phyloP scores from a whole-genome alignment of 1,140 invertebrate genomes.

The Drosophila teissieri region DNA sequence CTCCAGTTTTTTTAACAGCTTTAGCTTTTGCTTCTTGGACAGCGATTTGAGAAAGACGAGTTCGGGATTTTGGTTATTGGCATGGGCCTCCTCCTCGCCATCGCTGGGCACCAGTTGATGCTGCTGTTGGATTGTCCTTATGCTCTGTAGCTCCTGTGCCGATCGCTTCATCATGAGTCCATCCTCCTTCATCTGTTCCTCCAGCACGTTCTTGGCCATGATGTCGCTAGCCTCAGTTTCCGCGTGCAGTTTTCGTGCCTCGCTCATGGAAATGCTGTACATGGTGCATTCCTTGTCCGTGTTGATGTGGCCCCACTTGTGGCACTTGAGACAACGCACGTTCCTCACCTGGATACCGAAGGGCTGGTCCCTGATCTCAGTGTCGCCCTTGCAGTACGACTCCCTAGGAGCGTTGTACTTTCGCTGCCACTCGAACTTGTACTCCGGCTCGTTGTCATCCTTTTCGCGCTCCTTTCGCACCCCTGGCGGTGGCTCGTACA shows the following conservation, averaged over 20 bases:
- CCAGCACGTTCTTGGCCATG: constrained; percentile 89
- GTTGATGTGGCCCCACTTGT: constrained; percentile 99
- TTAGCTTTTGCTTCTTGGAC: constrained; percentile 95
- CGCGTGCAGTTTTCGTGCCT: constrained; percentile 86
- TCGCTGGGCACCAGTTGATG: constrained; percentile 85
- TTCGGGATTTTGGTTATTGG: constrained; percentile 77
- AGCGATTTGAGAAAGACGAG: constrained; percentile 91
- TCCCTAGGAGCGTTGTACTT: constrained; percentile 99
- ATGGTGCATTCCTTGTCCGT: constrained; percentile 98
- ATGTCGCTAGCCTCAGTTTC: constrained; percentile 86
- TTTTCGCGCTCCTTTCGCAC: constrained; percentile 95
- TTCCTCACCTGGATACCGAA: constrained; percentile 99
- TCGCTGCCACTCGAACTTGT: constrained; percentile 99
- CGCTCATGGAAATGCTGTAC: constrained; percentile 93
- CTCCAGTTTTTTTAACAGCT: constrained; percentile 93
- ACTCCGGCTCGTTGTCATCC: constrained; percentile 97
- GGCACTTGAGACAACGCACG: constrained; percentile 99
- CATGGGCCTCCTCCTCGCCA: constrained; percentile 86
- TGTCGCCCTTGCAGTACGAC: constrained; percentile 97
- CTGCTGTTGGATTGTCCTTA: constrained; percentile 63
- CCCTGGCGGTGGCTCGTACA: constrained; percentile 99
- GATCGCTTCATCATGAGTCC: constrained; percentile 94
- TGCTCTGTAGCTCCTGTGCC: constrained; percentile 85
- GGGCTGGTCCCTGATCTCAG: constrained; percentile 98
- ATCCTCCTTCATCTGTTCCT: constrained; percentile 96